Evolutionary conservation across 92 coral and sea anemone species (phyloP).

Genomic region (Pocillopora grandis): DNA sequence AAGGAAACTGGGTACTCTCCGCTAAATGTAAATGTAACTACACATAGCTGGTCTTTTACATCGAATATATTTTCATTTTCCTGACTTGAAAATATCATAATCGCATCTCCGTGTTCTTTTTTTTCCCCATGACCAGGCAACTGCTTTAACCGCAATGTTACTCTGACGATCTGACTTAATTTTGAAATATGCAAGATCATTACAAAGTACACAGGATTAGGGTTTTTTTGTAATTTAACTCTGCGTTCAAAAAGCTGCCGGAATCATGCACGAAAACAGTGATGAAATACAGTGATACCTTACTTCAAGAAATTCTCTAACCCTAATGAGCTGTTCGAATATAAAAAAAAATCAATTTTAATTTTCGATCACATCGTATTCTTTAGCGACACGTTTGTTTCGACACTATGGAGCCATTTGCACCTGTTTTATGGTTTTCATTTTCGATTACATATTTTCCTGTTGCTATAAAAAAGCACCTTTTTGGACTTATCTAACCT

Average conservation of each 20-base stretch:
- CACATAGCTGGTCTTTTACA: background rate
- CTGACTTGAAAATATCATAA: background rate
- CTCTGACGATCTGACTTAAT: background rate
- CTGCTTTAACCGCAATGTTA: background rate
- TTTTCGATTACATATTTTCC: background rate
- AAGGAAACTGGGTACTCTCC: background rate
- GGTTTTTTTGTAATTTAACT: slow-evolving; percentile 1
- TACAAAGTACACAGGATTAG: slow-evolving; percentile 17
- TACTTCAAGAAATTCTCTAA: background rate
- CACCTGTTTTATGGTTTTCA: slow-evolving; percentile 36
- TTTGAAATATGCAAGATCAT: slow-evolving; percentile 10
- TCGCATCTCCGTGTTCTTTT: background rate
- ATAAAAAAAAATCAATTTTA: slow-evolving; percentile 6
- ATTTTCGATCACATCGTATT: slow-evolving; percentile 20
- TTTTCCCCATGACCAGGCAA: background rate
- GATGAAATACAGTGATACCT: background rate
- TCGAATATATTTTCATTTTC: background rate
- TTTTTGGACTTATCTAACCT: background rate
- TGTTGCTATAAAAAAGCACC: slow-evolving; percentile 13
- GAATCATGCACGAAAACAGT: background rate
- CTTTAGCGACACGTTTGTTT: slow-evolving; percentile 26
- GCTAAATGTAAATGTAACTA: background rate
- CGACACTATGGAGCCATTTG: slow-evolving; percentile 29
- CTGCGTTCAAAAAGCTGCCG: background rate
- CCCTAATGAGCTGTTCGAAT: background rate